phyloP scores from a whole-genome alignment of 2,888 invertebrate genomes.

The Dasypolia templi region DNA sequence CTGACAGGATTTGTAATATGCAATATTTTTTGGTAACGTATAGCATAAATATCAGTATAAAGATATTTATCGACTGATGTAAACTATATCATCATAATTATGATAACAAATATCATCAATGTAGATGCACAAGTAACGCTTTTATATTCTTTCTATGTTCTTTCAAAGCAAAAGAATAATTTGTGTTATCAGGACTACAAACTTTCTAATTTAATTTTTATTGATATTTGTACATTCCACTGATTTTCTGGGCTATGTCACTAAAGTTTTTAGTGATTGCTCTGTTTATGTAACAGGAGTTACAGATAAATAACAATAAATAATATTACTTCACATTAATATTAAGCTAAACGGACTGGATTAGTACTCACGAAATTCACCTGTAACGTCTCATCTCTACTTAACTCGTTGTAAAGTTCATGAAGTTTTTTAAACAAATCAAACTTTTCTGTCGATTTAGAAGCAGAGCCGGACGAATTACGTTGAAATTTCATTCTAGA shows the following conservation, averaged over 20 bases:
- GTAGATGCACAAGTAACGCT: not conserved
- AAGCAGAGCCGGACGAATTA: constrained; percentile 81
- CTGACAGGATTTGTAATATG: not conserved
- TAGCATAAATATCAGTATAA: not conserved
- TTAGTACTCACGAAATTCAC: constrained; percentile 84
- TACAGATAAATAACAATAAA: constrained; percentile 13
- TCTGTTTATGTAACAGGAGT: not conserved
- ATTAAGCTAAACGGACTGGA: constrained; percentile 18
- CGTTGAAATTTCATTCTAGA: constrained; percentile 88
- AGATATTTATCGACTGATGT: constrained; percentile 3
- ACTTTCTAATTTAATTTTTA: constrained; percentile 14
- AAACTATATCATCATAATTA: constrained; percentile 6
- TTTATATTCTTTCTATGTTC: not conserved
- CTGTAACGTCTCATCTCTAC: constrained; percentile 86
- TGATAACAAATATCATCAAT: constrained; percentile 5
- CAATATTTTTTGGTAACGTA: not conserved
- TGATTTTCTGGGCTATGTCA: not conserved
- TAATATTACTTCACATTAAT: constrained; percentile 15
- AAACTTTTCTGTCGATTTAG: constrained; percentile 85
- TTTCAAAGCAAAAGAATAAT: not conserved
- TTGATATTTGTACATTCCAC: not conserved
- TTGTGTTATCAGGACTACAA: not conserved
- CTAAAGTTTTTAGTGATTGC: not conserved
- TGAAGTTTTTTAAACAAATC: constrained; percentile 89
- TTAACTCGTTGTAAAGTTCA: constrained; percentile 87